These are phyloP conservation scores for Meriones unguiculatus DNA, from an alignment of 2,113 vertebrate genomes.

Conservation along the genomic window DNA sequence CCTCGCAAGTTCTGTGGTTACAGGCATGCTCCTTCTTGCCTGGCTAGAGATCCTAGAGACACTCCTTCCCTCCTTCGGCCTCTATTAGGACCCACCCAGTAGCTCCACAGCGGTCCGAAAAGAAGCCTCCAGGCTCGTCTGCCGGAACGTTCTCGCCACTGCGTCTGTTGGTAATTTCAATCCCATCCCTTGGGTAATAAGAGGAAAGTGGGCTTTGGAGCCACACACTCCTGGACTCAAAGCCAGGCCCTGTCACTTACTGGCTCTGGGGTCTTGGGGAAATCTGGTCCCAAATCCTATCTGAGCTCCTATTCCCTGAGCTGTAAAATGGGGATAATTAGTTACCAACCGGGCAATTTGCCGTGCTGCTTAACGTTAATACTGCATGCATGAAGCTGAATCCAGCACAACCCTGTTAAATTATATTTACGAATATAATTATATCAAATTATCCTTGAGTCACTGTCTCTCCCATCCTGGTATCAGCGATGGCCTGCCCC, in stretches of 20 bases:
- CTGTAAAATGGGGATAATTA: not conserved
- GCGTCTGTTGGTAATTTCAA: not conserved
- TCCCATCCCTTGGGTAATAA: not conserved
- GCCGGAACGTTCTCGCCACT: not conserved
- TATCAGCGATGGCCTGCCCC: not conserved
- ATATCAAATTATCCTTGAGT: conserved; percentile 24
- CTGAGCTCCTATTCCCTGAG: not conserved
- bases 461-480: not conserved
- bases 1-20: not conserved
- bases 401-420: not conserved
- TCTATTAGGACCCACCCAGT: not conserved
- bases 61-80: not conserved
- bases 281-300: not conserved
- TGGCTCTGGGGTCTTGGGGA: not conserved
- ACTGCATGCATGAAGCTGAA: not conserved
- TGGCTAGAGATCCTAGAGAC: not conserved
- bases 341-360: not conserved
- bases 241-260: not conserved
- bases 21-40: not conserved
- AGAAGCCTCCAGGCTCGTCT: not conserved
- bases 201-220: not conserved
- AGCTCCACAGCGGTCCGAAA: not conserved
- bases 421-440: conserved; percentile 47
- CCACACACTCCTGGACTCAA: not conserved
- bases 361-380: not conserved